Base-by-base conservation (phyloP, 2,888 invertebrate genomes). In the Cancer borealis region DNA sequence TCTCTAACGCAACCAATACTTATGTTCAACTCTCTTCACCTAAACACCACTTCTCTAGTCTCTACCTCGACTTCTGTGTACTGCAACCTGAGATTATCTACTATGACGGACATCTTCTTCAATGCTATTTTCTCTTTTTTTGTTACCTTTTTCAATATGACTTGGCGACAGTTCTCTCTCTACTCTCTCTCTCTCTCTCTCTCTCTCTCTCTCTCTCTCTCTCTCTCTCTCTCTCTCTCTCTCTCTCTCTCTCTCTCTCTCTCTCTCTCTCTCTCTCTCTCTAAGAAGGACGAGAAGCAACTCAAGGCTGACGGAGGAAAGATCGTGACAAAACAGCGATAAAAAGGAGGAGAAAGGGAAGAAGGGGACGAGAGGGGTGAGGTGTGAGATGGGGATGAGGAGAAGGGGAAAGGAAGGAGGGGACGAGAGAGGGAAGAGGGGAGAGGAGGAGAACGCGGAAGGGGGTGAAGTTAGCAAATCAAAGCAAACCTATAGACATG, bases 141-240 rank as follows among this genome's bases (percentile, higher is more conserved):
- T 66, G 3, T 66, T 26, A 26, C 26, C 26, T n/a, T 66, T 66
- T 73, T 60, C 14, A 14, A 14, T 14, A 60, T 60, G 14, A 66
- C 21, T 17, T 12, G 60, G 17, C 21, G 8, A 5, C 5, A 66
- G 12, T 66, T 1, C 21, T 21, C 39, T 79, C 79, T 84, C 79
- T 84, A n/a, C 79, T 84, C 79, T 84, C 79, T 84, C 79, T 84
- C 79, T 84, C 79, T 84, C 79, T 84, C 84, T 84, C 84, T 84
- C 84, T 79, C 79, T 84, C 79, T 84, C 79, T 84, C 79, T 84
- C 79, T 84, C 79, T 84, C 79, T 84, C 79, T 84, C 79, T 84
- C 84, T 84, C 84, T 84, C 84, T 84, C 84, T 84, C 84, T 30
- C 39, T 84, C 39, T 84, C 30, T 84, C 39, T 39, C 39, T 84